phyloP scores from a whole-genome alignment of 37 sponge, comb jelly and placozoan species.

The Geodia barretti region DNA sequence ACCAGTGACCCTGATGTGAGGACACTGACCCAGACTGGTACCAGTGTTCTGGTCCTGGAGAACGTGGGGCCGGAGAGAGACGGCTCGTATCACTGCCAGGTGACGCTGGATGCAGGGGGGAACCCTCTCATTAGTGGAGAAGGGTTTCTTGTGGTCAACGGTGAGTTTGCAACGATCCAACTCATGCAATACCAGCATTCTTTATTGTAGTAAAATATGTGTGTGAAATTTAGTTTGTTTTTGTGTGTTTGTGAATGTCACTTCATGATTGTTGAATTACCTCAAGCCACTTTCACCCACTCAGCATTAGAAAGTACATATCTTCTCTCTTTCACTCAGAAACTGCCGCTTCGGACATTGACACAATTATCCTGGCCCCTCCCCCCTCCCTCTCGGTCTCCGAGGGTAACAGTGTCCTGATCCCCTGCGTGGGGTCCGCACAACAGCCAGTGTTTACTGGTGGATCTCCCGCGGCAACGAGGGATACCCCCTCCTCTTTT shows the following conservation, averaged over 20 bases:
- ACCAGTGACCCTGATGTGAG: neutral
- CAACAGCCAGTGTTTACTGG: neutral
- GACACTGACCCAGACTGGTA: neutral
- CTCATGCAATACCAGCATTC: too few species aligned
- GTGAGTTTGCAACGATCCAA: neutral
- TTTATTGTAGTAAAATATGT: too few species aligned
- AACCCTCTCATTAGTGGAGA: neutral
- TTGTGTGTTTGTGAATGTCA: too few species aligned
- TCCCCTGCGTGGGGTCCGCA: conserved; percentile 5
- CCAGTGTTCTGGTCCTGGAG: conserved; percentile 14
- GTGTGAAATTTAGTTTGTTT: too few species aligned
- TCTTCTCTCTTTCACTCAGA: neutral
- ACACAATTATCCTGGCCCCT: neutral
- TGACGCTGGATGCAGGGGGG: neutral
- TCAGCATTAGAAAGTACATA: too few species aligned
- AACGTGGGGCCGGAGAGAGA: neutral
- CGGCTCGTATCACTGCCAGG: conserved; percentile 11
- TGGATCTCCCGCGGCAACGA: too few species aligned
- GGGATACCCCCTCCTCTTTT: neutral
- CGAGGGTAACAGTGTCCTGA: neutral
- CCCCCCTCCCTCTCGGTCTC: neutral
- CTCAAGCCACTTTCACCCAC: too few species aligned
- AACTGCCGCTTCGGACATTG: neutral
- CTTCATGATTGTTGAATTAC: too few species aligned
- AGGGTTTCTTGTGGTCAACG: neutral